These are phyloP conservation scores for Hemistola chrysoprasaria DNA, from an alignment of 2,888 invertebrate genomes.

Conservation along the genomic window DNA sequence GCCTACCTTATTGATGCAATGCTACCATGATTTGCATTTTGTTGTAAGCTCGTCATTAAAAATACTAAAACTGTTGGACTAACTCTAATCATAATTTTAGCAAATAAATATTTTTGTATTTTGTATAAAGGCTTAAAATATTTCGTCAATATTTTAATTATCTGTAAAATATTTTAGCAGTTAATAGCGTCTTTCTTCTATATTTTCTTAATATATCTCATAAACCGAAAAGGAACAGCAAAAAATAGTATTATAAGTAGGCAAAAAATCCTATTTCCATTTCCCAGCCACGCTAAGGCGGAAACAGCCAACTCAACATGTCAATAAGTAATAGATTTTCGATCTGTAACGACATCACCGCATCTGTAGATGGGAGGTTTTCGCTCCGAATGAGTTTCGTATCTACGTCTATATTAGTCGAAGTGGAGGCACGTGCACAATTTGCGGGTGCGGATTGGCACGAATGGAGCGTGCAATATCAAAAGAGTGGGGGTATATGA, in stretches of 20 bases:
- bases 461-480: constrained; percentile 55
- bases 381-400: constrained; percentile 35
- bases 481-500: constrained; percentile 39
- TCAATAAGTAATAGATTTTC: constrained; percentile 34
- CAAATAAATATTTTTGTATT: too few relatives aligned
- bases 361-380: constrained; percentile 26
- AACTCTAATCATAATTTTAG: too few relatives aligned
- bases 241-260: constrained; percentile 17
- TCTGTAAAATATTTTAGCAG: too few relatives aligned
- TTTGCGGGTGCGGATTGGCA: constrained; percentile 58
- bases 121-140: too few relatives aligned
- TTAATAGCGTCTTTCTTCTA: too few relatives aligned
- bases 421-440: constrained; percentile 55
- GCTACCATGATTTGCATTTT: constrained; percentile 28
- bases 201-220: too few relatives aligned
- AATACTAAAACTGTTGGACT: too few relatives aligned
- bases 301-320: constrained; percentile 29
- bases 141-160: too few relatives aligned
- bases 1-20: constrained; percentile 15
- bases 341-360: constrained; percentile 31
- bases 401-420: constrained; percentile 39
- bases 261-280: constrained; percentile 31
- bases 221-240: constrained; percentile 17
- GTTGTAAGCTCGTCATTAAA: constrained; percentile 11
- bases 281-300: constrained; percentile 20